phyloP scores from a whole-genome alignment of 2,888 invertebrate species.

The Xanthia icteritia region DNA sequence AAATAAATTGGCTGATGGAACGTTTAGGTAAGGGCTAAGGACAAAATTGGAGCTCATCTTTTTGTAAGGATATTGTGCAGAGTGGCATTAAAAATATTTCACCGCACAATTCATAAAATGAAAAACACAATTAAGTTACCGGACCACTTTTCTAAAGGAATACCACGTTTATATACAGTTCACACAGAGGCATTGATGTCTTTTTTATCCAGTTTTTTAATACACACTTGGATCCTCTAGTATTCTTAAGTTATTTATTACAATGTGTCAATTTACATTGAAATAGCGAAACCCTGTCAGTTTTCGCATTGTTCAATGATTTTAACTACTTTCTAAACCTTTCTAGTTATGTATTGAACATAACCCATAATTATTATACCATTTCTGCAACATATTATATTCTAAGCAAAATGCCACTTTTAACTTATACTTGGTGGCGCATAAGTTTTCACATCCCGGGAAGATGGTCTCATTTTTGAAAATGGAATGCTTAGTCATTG shows the following conservation, averaged over 20 bases:
- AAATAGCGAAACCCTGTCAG: not conserved
- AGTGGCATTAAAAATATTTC: not conserved
- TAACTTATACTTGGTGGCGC: too few relatives aligned
- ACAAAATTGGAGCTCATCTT: conserved; percentile 14
- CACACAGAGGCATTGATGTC: not conserved
- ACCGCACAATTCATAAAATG: not conserved
- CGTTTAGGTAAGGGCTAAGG: not conserved
- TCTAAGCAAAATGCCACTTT: not conserved
- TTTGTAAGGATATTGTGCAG: not conserved
- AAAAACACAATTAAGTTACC: not conserved
- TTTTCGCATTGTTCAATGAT: not conserved
- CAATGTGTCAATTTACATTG: too few relatives aligned
- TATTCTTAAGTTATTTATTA: too few relatives aligned
- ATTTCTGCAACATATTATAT: not conserved
- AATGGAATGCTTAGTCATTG: too few relatives aligned
- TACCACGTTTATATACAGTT: not conserved
- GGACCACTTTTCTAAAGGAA: not conserved
- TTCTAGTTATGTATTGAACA: too few relatives aligned
- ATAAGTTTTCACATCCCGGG: too few relatives aligned
- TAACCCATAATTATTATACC: not conserved
- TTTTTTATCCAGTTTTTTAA: not conserved
- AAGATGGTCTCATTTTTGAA: too few relatives aligned
- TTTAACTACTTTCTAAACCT: not conserved
- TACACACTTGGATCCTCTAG: too few relatives aligned
- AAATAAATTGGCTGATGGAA: conserved; percentile 10